Percentiles rank a stretch among this genome's conserved stretches.
These are phyloP conservation scores for Trachelus troglodyta DNA, from an alignment of 2,888 invertebrate species.

Conservation along the genomic window DNA sequence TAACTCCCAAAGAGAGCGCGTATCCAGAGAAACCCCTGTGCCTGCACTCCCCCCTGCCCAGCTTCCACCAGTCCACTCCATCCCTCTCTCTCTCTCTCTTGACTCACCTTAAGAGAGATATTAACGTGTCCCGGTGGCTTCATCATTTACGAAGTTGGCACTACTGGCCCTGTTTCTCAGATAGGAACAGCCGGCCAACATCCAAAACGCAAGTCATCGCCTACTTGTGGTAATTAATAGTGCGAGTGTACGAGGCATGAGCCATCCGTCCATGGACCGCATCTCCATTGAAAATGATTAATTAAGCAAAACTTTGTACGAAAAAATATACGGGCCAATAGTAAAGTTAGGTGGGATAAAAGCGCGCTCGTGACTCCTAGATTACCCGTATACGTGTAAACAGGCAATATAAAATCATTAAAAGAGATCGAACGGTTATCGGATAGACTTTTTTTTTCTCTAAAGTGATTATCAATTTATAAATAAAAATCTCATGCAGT, in stretches of 20 bases:
- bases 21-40: conserved; percentile 8
- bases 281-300: conserved; percentile 43
- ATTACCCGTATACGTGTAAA: neutral
- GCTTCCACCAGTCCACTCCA: neutral
- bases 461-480: neutral
- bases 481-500: neutral
- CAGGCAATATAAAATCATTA: neutral
- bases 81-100: neutral
- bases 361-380: conserved; percentile 12
- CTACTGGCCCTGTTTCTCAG: conserved; percentile 11
- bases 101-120: conserved; percentile 15
- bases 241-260: conserved; percentile 39
- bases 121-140: conserved; percentile 21
- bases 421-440: neutral
- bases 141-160: conserved; percentile 24
- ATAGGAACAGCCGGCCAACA: conserved; percentile 15
- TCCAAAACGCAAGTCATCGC: conserved; percentile 39
- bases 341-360: conserved; percentile 24
- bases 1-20: conserved; percentile 5
- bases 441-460: neutral
- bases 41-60: neutral
- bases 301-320: conserved; percentile 34
- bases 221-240: conserved; percentile 43
- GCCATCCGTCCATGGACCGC: conserved; percentile 36
- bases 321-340: conserved; percentile 40